A percentile compares a stretch with the other conserved stretches of the same genome.
These are phyloP conservation scores for Eumaeus atala DNA, from an alignment of 1,140 invertebrate species.

Conservation along the genomic window DNA sequence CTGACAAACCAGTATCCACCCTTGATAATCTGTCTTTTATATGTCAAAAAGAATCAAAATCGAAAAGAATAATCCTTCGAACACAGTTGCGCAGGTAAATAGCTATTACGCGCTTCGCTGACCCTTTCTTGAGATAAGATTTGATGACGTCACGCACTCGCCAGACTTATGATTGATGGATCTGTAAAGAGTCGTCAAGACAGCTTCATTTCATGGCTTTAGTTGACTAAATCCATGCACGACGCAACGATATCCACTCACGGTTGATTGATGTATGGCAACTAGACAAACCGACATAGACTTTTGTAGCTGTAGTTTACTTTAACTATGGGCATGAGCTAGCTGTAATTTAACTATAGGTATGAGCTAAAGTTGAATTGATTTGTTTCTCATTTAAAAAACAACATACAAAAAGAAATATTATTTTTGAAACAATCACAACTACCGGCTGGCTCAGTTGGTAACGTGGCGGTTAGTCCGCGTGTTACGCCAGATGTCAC, in stretches of 20 bases:
- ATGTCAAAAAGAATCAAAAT: conserved; percentile 53
- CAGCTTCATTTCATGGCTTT: conserved; percentile 53
- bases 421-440: no score
- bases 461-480: no score
- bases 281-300: background rate
- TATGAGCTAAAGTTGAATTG: no score
- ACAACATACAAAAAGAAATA: no score
- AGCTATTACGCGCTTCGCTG: conserved; percentile 65
- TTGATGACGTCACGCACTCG: conserved; percentile 41
- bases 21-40: conserved; percentile 38
- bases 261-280: conserved; percentile 25
- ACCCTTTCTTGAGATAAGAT: conserved; percentile 44
- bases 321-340: no score
- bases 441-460: no score
- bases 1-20: conserved; percentile 18
- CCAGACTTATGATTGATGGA: conserved; percentile 55
- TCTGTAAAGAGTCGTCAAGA: conserved; percentile 34
- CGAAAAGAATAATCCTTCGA: conserved; percentile 48
- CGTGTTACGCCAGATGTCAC: no score
- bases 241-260: conserved; percentile 28
- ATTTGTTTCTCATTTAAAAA: no score
- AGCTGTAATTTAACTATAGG: no score
- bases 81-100: conserved; percentile 54
- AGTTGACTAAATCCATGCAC: conserved; percentile 45
- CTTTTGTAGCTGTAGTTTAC: no score